Evolutionary conservation across 2,113 vertebrate genomes (phyloP), one percentile per base, ranked within the genome.

Genomic region (Eurypyga helias): DNA sequence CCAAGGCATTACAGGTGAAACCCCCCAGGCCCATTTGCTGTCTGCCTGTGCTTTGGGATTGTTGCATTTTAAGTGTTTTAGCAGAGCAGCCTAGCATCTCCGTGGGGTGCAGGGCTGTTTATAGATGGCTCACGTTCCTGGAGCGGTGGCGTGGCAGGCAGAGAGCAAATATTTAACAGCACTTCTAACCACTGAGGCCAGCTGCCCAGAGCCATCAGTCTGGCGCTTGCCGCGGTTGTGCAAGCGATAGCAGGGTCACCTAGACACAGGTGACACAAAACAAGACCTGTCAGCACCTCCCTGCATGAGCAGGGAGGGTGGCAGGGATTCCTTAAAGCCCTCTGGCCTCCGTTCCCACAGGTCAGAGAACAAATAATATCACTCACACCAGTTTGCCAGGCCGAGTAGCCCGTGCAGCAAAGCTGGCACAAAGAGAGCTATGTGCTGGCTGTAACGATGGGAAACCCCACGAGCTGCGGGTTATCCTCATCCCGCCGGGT

Each of bases 91-190:
- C 46, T 85, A 54, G 60, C 83, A 33, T 79, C 92, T 92, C 92
- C 5, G 2, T 78, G 57, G 90, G 57, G 51, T 77, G 64, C 41
- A 77, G 36, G 65, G 66, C 57, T 91, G 84, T 79, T 93, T 67
- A 61, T 83, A 76, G 70, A 91, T 60, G 54, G 84, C 70, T 89
- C 41, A 11, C 2, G 2, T 78, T 95, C 87, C 58, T 66, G 78
- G 52, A 93, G 49, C 23, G 0, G 31, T 67, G 54, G 90, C 93
- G 94, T 65, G 87, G 54, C 70, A 77, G 84, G 71, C 87, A 60
- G 52, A 93, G 57, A 89, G 87, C 95, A 95, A 83, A 93, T 96
- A 96, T 83, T 94, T 96, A 90, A 91, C 90, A 93, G 71, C 82
- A 34, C 71, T 90, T 96, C n/a, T 45, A 89, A 72, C 78, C 84